Base-by-base conservation (phyloP, 2,113 vertebrate species). In the Apteryx mantelli region DNA sequence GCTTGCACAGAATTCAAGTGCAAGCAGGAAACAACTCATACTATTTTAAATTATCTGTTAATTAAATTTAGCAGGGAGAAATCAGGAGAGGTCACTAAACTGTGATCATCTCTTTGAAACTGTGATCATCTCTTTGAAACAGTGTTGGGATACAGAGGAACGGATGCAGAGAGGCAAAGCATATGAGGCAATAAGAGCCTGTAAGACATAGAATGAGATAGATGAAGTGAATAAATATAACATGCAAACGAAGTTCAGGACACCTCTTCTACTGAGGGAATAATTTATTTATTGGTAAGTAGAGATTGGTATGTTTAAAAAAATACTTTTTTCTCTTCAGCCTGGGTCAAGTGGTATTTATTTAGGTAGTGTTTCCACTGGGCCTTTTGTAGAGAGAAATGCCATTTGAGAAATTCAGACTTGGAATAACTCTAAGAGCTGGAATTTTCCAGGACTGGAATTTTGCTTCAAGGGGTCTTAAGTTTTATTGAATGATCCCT, bases 381-480 rank as follows among this genome's bases (percentile, higher is more conserved):
- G 34, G 44, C 12, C 26, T 86, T 75, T 77, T 90, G 76, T 48
- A 94, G 69, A 46, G 55, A 91, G 69, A 87, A 78, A 16, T 20
- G 52, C 26, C 2, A 7, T 85, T 60, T 20, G 50, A 93, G 79
- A 93, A 88, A 93, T 65, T 93, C 4, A 32, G 87, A 81, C 88
- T 90, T 68, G 90, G n/a, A 84, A 65, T 53, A 61, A 42, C 55
- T 77, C 36, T 21, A 60, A 90, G 52, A 93, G 65, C 71, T 93
- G 89, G 82, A 94, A 91, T 94, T 95, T 97, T 95, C 87, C 89
- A 93, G 85, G 5, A 40, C 68, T 89, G 70, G 50, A 68, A 5
- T 93, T 93, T 90, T 93, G 64, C 93, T 96, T 94, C 79, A 80
- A 95, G 85, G 91, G 89, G 78, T 89, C 93, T 96, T 80, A 94